Evolutionary conservation across 2,888 invertebrate species (phyloP).

Genomic region (Synanthedon vespiformis): DNA sequence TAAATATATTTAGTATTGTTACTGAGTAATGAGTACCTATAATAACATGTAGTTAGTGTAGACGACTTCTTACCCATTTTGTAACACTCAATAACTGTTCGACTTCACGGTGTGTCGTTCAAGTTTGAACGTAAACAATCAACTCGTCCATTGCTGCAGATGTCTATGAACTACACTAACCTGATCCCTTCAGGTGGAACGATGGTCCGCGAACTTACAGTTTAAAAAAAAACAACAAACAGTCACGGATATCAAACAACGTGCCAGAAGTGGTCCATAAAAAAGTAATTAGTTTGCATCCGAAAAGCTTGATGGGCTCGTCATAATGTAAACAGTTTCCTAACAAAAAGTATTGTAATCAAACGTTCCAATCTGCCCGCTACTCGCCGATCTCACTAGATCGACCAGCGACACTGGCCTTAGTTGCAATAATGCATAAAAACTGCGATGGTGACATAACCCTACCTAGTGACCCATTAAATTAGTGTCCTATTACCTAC

Average conservation of each 20-base stretch:
- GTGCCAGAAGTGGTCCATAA: conserved; percentile 8
- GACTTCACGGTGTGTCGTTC: background rate
- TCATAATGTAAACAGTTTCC: conserved; percentile 25
- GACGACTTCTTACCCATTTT: background rate
- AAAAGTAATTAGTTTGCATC: conserved; percentile 34
- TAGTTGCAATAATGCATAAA: background rate
- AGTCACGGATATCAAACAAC: conserved; percentile 4
- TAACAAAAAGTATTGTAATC: conserved; percentile 33
- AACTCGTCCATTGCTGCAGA: background rate
- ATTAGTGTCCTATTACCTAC: conserved; percentile 18
- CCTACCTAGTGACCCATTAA: conserved; percentile 44
- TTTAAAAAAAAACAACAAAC: background rate
- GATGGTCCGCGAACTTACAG: background rate
- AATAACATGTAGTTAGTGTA: too few species aligned
- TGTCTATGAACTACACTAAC: background rate
- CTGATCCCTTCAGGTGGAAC: background rate
- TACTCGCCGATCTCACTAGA: background rate
- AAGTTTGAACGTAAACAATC: background rate
- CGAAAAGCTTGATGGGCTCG: conserved; percentile 17
- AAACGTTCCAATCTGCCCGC: conserved; percentile 23
- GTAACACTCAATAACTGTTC: background rate
- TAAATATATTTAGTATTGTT: too few species aligned
- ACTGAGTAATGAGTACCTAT: too few species aligned
- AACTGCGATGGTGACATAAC: conserved; percentile 18
- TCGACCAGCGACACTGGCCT: background rate